phyloP scores from a whole-genome alignment of 2,888 invertebrate genomes.

The Xanthia togata region DNA sequence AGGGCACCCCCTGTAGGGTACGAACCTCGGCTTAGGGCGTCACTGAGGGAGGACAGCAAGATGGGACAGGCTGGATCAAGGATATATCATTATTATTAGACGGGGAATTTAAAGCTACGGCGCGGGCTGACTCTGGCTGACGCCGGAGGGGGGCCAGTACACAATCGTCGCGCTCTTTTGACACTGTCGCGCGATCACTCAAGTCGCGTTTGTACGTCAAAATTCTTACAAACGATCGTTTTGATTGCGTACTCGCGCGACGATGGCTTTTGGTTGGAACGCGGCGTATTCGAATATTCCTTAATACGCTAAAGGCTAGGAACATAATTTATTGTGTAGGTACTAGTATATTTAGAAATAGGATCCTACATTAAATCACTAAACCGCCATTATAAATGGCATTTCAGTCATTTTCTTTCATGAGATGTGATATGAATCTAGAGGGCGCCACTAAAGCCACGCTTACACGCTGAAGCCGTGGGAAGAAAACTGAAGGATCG shows the following conservation, averaged over 20 bases:
- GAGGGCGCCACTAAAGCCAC: not conserved
- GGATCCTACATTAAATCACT: not conserved
- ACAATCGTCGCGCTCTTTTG: no score
- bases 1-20: no score
- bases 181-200: not conserved
- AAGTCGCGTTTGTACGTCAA: not conserved
- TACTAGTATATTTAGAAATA: not conserved
- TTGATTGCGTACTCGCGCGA: no score
- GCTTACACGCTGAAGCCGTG: not conserved
- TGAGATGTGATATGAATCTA: not conserved
- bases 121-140: no score
- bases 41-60: no score
- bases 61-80: no score
- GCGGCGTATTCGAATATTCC: not conserved
- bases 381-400: not conserved
- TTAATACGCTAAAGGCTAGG: not conserved
- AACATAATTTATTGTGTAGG: not conserved
- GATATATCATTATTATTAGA: no score
- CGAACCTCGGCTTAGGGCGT: no score
- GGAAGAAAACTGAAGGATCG: not conserved
- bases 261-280: not conserved
- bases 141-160: no score
- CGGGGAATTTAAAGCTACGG: no score
- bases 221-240: no score
- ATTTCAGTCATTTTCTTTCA: slow-evolving; percentile 1